phyloP scores from a whole-genome alignment of 64 coral and sea anemone genomes.

The Cladopsammia gracilis region DNA sequence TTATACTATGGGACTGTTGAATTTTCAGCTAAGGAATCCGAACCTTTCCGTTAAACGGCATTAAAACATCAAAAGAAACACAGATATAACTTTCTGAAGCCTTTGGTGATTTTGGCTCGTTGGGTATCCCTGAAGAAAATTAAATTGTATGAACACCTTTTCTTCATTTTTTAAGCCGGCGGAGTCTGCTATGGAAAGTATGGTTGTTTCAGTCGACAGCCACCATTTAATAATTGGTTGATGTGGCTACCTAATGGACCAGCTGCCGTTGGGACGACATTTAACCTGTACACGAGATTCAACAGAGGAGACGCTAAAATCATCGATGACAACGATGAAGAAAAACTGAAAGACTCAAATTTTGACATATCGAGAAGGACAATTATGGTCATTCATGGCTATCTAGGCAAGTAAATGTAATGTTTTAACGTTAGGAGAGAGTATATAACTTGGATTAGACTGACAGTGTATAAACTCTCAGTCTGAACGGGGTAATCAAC shows the following conservation, averaged over 20 bases:
- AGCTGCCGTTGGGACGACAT: conserved; percentile 9
- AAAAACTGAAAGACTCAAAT: neutral
- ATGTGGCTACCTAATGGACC: conserved; percentile 25
- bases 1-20: too few relatives aligned
- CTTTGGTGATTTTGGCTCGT: too few relatives aligned
- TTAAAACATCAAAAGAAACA: too few relatives aligned
- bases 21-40: too few relatives aligned
- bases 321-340: conserved; percentile 1
- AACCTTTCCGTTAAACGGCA: too few relatives aligned
- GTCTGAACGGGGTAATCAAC: too few relatives aligned
- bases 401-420: neutral
- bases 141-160: too few relatives aligned
- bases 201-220: conserved; percentile 23
- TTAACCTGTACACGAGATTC: conserved; percentile 9
- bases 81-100: too few relatives aligned
- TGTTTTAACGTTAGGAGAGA: neutral
- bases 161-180: neutral
- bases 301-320: neutral
- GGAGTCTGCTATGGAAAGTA: conserved; percentile 42
- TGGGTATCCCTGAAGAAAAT: too few relatives aligned
- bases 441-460: too few relatives aligned
- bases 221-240: conserved; percentile 25
- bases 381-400: conserved; percentile 48
- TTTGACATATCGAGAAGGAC: conserved; percentile 16
- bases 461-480: too few relatives aligned